Evolutionary conservation across 1,140 invertebrate species (phyloP), one percentile per base, ranked within the genome.

Genomic region (Atta texana): DNA sequence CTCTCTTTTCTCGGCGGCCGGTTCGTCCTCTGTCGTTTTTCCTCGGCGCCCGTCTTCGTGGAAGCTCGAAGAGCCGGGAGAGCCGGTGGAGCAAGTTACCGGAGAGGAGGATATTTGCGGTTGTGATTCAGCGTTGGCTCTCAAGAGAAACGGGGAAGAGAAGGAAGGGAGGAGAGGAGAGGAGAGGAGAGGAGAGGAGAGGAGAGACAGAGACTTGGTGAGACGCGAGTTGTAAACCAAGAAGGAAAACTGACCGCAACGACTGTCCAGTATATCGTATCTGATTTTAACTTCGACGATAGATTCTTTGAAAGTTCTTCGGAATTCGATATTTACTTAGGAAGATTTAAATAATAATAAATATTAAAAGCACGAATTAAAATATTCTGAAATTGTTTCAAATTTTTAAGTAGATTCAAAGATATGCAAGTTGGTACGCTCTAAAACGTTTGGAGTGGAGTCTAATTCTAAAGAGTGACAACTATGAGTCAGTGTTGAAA

Each of bases 81-180:
- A 84, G 78, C 77, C 51, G 81, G 86, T 57, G 51, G 66, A 76
- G 76, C 82, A 69, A 86, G 78, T 91, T 89, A 88, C 85, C 89
- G 61, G 85, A 87, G 85, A 87, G 76, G 88, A 90, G 89, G 88
- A 92, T 92, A 92, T 93, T 93, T 92, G 92, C 90, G 92, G 91
- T 91, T 90, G 81, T 92, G 91, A 93, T 93, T 92, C 91, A 92
- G 63, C 86, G 80, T 49, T 71, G 74, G 53, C 64, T 66, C 66
- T 72, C 81, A 31, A 18, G 57, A 66, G 66, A 85, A 84, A 86
- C 69, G 80, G 61, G 81, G 72, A 61, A 57, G 61, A 69, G 53
- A 21, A 71, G 61, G 71, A 68, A 72, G 61, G 57, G 71, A 75
- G 64, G 53, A 76, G 66, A 61, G 55, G 69, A 64, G 69, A 78